These are phyloP conservation scores for Atta texana DNA, from an alignment of 1,140 invertebrate species.

Conservation along the genomic window DNA sequence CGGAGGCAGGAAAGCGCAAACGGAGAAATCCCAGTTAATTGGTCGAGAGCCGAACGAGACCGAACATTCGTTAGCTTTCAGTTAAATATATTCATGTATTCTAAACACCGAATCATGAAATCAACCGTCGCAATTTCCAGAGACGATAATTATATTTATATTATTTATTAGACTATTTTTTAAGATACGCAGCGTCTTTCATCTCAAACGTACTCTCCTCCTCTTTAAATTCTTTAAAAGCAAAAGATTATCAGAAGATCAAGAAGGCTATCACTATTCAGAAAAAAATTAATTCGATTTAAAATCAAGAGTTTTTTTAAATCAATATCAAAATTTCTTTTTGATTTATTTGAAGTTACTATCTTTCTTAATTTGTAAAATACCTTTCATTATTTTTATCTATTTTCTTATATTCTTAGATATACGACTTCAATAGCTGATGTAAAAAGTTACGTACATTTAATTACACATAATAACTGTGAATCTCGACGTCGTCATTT, in stretches of 20 bases:
- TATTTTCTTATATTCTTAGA: not conserved
- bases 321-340: not conserved
- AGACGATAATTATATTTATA: not conserved
- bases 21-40: conserved; percentile 26
- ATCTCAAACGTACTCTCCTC: not conserved
- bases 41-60: not conserved
- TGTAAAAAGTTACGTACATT: not conserved
- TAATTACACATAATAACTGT: too few species aligned
- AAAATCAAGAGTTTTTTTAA: not conserved
- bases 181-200: not conserved
- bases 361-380: not conserved
- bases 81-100: not conserved
- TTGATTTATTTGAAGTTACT: too few species aligned
- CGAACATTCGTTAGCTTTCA: not conserved
- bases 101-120: not conserved
- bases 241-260: not conserved
- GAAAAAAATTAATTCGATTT: not conserved
- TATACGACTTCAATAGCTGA: not conserved
- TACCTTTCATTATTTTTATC: not conserved
- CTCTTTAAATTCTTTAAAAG: not conserved
- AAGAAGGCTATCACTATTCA: not conserved
- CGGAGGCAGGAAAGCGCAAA: not conserved
- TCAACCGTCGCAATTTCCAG: not conserved
- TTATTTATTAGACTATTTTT: conserved; percentile 13
- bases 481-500: not conserved